phyloP scores from a whole-genome alignment of 92 coral and sea anemone species.

The Meandrina meandrites region DNA sequence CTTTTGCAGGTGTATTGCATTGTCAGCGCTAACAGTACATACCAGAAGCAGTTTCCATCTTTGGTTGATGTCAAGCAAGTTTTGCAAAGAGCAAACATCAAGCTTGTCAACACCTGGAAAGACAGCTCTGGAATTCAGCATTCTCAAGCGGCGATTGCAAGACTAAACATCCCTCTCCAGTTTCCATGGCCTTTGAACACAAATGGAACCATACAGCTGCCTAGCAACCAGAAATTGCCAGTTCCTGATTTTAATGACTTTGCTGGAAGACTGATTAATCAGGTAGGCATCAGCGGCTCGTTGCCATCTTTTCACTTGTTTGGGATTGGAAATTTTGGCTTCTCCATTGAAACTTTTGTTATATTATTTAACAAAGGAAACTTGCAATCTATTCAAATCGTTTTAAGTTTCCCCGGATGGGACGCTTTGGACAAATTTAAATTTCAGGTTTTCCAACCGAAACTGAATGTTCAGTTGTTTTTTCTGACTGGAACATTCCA shows the following conservation, averaged over 20 bases:
- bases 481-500: neutral
- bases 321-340: slow-evolving; percentile 65
- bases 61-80: neutral
- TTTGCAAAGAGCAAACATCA: neutral
- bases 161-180: slow-evolving; percentile 45
- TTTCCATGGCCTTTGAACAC: slow-evolving; percentile 64
- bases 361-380: slow-evolving; percentile 35
- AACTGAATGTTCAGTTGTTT: neutral
- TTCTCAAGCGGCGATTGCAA: slow-evolving; percentile 46
- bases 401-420: slow-evolving; percentile 62
- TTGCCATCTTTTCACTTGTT: slow-evolving; percentile 44
- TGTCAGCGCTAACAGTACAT: neutral
- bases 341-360: slow-evolving; percentile 40
- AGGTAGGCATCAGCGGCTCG: slow-evolving; percentile 49
- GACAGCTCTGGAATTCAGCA: slow-evolving; percentile 25
- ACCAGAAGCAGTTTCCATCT: neutral
- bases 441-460: slow-evolving; percentile 49
- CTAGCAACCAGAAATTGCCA: slow-evolving; percentile 25
- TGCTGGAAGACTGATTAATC: slow-evolving; percentile 27
- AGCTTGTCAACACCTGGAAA: slow-evolving; percentile 9
- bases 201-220: slow-evolving; percentile 47
- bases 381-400: slow-evolving; percentile 16
- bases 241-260: slow-evolving; percentile 53
- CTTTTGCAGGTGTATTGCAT: neutral
- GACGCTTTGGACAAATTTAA: slow-evolving; percentile 53